These are phyloP conservation scores for Poicephalus meyeri DNA, from an alignment of 2,113 vertebrate species.

Conservation along the genomic window DNA sequence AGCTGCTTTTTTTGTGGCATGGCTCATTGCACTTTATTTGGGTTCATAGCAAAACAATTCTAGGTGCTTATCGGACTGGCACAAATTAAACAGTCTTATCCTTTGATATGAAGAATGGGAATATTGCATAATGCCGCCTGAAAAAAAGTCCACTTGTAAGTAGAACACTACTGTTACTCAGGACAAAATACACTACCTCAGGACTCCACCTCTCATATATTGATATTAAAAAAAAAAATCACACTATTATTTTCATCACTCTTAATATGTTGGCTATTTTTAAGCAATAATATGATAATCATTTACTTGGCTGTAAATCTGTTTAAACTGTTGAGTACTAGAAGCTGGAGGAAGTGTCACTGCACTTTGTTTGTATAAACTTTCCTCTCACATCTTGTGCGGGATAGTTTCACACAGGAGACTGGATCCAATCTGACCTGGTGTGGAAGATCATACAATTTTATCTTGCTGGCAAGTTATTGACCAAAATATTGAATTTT, in stretches of 20 bases:
- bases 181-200: neutral
- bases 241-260: neutral
- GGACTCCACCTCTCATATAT: neutral
- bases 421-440: neutral
- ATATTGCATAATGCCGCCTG: neutral
- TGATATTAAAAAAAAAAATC: neutral
- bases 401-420: neutral
- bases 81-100: neutral
- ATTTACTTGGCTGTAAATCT: neutral
- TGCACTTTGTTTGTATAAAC: neutral
- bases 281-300: neutral
- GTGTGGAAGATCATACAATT: constrained; percentile 31
- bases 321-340: neutral
- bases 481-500: constrained; percentile 34
- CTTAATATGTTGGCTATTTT: neutral
- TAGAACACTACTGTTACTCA: neutral
- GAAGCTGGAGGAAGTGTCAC: neutral
- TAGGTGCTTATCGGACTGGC: neutral
- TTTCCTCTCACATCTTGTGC: neutral
- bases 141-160: neutral
- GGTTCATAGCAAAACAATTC: neutral
- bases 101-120: neutral
- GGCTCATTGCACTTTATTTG: neutral
- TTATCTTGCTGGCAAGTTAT: neutral
- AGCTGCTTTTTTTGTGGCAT: neutral